These are phyloP conservation scores for Lathronympha strigana DNA, from an alignment of 2,888 invertebrate genomes.

Conservation along the genomic window DNA sequence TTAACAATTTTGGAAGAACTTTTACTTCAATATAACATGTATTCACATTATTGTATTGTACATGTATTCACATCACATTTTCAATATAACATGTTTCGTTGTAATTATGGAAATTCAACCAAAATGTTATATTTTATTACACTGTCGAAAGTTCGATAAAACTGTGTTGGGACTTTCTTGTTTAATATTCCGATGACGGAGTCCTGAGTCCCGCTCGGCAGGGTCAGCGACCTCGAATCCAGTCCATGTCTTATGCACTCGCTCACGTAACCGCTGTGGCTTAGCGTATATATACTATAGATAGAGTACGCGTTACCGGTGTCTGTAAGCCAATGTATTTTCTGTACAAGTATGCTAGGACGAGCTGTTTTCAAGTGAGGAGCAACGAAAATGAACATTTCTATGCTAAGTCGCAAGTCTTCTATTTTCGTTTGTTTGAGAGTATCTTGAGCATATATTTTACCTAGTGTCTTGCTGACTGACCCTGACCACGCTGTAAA, in stretches of 20 bases:
- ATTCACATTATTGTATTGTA: no score
- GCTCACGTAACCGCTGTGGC: slow-evolving; percentile 75
- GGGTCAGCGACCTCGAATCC: slow-evolving; percentile 78
- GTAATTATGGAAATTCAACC: no score
- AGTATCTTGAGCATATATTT: no score
- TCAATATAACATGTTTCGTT: no score
- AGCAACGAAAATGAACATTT: background rate
- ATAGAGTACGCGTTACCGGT: slow-evolving; percentile 41
- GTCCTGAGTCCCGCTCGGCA: slow-evolving; percentile 79
- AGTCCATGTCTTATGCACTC: slow-evolving; percentile 78
- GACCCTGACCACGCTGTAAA: no score
- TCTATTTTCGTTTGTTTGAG: no score
- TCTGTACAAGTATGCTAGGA: background rate
- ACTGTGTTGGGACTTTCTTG: slow-evolving; percentile 43
- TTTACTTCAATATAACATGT: no score
- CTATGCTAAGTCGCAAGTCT: background rate
- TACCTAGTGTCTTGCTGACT: no score
- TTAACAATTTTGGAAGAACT: no score
- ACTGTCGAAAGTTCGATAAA: slow-evolving; percentile 39
- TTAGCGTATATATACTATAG: slow-evolving; percentile 23
- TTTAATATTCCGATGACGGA: slow-evolving; percentile 75
- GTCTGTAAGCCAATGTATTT: slow-evolving; percentile 9
- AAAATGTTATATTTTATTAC: slow-evolving; percentile 8
- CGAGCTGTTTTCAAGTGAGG: background rate
- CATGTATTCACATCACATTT: no score